These are phyloP conservation scores for Varecia variegata DNA, from an alignment of 2,797 vertebrate species.

Conservation along the genomic window DNA sequence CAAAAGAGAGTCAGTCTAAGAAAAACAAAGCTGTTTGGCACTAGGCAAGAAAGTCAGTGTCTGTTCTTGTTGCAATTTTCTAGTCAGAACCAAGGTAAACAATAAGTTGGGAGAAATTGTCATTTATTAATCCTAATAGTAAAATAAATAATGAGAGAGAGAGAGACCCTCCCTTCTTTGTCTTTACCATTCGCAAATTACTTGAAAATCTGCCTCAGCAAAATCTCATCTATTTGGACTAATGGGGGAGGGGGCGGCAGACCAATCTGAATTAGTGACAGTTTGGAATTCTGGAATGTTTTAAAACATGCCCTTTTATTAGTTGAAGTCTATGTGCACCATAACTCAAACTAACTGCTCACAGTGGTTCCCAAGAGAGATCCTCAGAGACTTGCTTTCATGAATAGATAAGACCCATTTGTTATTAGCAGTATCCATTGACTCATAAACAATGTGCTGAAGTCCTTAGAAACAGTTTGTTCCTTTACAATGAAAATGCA, in stretches of 20 bases:
- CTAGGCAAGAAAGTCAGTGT: background rate
- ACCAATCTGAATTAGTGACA: slow-evolving; percentile 71
- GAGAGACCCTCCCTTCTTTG: background rate
- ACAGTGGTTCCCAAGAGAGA: slow-evolving; percentile 71
- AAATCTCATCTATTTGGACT: slow-evolving; percentile 66
- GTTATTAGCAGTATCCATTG: slow-evolving; percentile 69
- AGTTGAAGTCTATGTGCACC: slow-evolving; percentile 69
- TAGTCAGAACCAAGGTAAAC: slow-evolving; percentile 33
- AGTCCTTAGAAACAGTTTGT: slow-evolving; percentile 64
- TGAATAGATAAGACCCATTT: slow-evolving; percentile 76
- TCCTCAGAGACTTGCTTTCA: slow-evolving; percentile 59
- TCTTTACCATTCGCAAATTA: slow-evolving; percentile 34
- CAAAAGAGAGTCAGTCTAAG: background rate
- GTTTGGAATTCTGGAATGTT: slow-evolving; percentile 75
- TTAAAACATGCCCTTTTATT: slow-evolving; percentile 73
- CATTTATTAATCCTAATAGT: slow-evolving; percentile 34
- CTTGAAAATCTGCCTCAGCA: slow-evolving; percentile 63
- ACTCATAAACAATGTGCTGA: slow-evolving; percentile 68
- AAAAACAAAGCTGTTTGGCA: slow-evolving; percentile 9
- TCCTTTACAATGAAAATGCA: slow-evolving; percentile 57
- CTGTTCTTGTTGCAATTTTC: slow-evolving; percentile 33
- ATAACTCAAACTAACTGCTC: slow-evolving; percentile 78
- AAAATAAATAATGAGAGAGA: background rate
- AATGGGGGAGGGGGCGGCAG: slow-evolving; percentile 46
- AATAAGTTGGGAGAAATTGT: slow-evolving; percentile 33